A percentile compares a stretch with the other conserved stretches of the same genome.
phyloP scores from a whole-genome alignment of 2,797 vertebrate genomes.

The Toxotes lorentzi region DNA sequence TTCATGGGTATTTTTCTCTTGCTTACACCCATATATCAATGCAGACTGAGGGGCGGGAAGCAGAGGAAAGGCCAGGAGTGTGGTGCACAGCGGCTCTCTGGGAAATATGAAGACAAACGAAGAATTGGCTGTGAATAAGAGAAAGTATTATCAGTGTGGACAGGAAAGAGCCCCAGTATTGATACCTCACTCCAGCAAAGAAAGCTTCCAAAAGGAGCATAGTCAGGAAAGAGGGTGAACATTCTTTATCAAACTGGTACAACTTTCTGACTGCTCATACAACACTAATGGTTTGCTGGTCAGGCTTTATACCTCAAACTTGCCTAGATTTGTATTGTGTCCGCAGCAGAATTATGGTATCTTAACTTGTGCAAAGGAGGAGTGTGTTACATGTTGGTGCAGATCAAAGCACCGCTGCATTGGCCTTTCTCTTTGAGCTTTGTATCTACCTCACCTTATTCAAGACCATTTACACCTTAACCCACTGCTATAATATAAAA shows the following conservation, averaged over 20 bases:
- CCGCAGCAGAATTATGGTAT: slow-evolving; percentile 57
- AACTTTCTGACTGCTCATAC: slow-evolving; percentile 68
- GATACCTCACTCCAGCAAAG: slow-evolving; percentile 79
- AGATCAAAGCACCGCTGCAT: slow-evolving; percentile 54
- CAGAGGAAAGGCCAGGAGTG: slow-evolving; percentile 86
- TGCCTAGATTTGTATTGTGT: slow-evolving; percentile 63
- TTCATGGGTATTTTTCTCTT: slow-evolving; percentile 89
- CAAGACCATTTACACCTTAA: slow-evolving; percentile 74
- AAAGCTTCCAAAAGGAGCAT: slow-evolving; percentile 68
- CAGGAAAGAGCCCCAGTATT: slow-evolving; percentile 78
- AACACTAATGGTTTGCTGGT: slow-evolving; percentile 73
- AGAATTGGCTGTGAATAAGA: slow-evolving; percentile 85
- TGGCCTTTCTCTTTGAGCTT: slow-evolving; percentile 68
- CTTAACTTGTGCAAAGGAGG: slow-evolving; percentile 61
- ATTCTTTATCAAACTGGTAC: slow-evolving; percentile 69
- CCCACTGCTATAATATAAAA: slow-evolving; percentile 60
- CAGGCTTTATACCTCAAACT: slow-evolving; percentile 65
- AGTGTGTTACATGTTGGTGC: slow-evolving; percentile 60
- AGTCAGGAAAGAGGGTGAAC: slow-evolving; percentile 75
- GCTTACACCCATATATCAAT: slow-evolving; percentile 86
- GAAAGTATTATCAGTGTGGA: slow-evolving; percentile 82
- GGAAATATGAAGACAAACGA: slow-evolving; percentile 87
- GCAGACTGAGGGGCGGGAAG: slow-evolving; percentile 88
- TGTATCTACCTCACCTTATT: slow-evolving; percentile 83
- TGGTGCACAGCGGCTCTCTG: slow-evolving; percentile 79